phyloP scores from a whole-genome alignment of 2,797 vertebrate genomes.

The Aratinga solstitialis region DNA sequence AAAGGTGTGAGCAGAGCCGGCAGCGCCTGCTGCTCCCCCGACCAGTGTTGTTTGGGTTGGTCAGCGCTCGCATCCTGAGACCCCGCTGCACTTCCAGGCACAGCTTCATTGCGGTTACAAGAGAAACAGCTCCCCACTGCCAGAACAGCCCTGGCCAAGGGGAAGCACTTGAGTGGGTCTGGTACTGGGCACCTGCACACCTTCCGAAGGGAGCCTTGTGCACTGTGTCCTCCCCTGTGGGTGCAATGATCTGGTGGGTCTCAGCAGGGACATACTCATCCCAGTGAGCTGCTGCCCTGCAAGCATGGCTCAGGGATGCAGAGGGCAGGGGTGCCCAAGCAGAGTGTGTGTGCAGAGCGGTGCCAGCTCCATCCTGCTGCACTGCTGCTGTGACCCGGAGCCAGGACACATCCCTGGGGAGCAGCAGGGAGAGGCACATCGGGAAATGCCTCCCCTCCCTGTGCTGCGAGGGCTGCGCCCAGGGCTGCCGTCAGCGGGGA shows the following conservation, averaged over 20 bases:
- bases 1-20: background rate
- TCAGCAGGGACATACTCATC: rapidly evolving
- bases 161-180: background rate
- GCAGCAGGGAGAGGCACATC: background rate
- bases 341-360: background rate
- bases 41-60: background rate
- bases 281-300: background rate
- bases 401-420: background rate
- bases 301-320: rapidly evolving
- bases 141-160: rapidly evolving
- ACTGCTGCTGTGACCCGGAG: background rate
- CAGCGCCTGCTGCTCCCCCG: background rate
- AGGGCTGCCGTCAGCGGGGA: background rate
- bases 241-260: background rate
- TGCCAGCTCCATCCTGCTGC: background rate
- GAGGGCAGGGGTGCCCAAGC: background rate
- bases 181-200: rapidly evolving
- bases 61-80: background rate
- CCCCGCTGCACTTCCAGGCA: background rate
- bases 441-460: background rate
- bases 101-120: background rate
- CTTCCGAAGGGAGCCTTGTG: background rate
- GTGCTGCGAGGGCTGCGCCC: background rate
- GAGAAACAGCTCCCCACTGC: background rate
- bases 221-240: rapidly evolving